Percentiles rank a stretch among this genome's conserved stretches.
These are phyloP conservation scores for Drosophila merina DNA, from an alignment of 2,888 invertebrate genomes.

Conservation along the genomic window DNA sequence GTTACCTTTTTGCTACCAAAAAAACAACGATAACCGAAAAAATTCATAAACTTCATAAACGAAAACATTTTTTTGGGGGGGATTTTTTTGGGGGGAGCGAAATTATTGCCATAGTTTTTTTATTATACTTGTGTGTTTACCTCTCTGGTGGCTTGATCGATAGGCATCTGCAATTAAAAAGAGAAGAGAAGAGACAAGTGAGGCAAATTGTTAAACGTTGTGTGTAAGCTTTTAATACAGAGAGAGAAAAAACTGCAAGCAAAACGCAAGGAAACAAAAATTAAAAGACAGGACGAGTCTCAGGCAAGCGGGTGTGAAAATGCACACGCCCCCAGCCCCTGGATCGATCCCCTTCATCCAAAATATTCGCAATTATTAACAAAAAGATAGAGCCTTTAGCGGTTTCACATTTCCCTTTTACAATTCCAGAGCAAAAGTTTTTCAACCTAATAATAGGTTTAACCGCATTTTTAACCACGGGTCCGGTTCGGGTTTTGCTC, in stretches of 20 bases:
- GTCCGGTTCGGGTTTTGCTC: constrained; percentile 42
- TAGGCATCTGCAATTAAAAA: constrained; percentile 91
- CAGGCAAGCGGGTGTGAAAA: constrained; percentile 71
- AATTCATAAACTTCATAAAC: not conserved
- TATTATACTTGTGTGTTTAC: constrained; percentile 84
- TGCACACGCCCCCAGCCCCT: constrained; percentile 65
- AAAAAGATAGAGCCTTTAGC: constrained; percentile 64
- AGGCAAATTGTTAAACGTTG: constrained; percentile 80
- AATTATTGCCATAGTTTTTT: constrained; percentile 71
- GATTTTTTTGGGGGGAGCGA: constrained; percentile 37
- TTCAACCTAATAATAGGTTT: constrained; percentile 76
- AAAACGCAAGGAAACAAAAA: constrained; percentile 37
- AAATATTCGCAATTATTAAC: constrained; percentile 68
- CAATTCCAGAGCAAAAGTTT: constrained; percentile 69
- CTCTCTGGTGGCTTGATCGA: constrained; percentile 90
- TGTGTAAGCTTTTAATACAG: constrained; percentile 45
- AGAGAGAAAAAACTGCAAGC: constrained; percentile 14
- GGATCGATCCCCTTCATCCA: constrained; percentile 16
- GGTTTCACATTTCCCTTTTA: constrained; percentile 62
- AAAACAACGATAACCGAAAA: constrained; percentile 19
- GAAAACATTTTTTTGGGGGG: constrained; percentile 12
- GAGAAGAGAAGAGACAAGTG: constrained; percentile 85
- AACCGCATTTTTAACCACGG: constrained; percentile 75
- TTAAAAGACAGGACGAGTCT: constrained; percentile 44
- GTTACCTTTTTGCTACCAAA: constrained; percentile 7